phyloP scores from a whole-genome alignment of 2,888 invertebrate genomes.

The Dolichomitus sp. region DNA sequence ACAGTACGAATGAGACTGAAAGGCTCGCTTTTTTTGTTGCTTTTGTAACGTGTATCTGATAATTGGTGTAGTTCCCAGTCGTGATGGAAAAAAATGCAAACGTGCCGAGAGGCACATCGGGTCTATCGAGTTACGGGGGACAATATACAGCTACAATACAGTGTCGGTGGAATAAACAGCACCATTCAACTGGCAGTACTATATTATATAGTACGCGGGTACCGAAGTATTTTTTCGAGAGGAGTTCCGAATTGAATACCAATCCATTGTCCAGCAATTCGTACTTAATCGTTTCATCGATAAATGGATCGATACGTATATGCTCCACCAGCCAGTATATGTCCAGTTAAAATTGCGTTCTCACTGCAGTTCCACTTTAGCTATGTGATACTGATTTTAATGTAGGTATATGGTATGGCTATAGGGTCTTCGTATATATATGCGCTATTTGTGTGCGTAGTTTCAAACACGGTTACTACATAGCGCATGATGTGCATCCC shows the following conservation, averaged over 20 bases:
- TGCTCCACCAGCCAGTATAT: neutral
- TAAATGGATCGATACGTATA: neutral
- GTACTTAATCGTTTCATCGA: constrained; percentile 23
- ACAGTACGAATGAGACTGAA: constrained; percentile 14
- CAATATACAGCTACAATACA: neutral
- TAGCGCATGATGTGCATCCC: constrained; percentile 1
- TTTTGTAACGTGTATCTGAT: constrained; percentile 58
- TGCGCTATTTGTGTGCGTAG: neutral
- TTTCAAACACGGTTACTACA: neutral
- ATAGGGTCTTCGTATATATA: neutral
- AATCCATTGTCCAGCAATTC: constrained; percentile 21
- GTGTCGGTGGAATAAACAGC: neutral
- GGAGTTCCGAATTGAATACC: neutral
- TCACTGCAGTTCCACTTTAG: neutral
- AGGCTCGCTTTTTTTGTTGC: constrained; percentile 19
- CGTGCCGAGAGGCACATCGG: neutral
- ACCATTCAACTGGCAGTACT: neutral
- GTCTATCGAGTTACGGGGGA: constrained; percentile 5
- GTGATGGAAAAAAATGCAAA: constrained; percentile 21
- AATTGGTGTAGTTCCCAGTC: constrained; percentile 50
- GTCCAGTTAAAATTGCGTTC: constrained; percentile 1
- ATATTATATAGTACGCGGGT: neutral
- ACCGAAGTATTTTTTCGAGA: constrained; percentile 2
- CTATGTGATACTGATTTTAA: neutral
- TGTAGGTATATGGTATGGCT: neutral